phyloP scores from a whole-genome alignment of 1,140 invertebrate genomes.

The Scaptomyza hsui region DNA sequence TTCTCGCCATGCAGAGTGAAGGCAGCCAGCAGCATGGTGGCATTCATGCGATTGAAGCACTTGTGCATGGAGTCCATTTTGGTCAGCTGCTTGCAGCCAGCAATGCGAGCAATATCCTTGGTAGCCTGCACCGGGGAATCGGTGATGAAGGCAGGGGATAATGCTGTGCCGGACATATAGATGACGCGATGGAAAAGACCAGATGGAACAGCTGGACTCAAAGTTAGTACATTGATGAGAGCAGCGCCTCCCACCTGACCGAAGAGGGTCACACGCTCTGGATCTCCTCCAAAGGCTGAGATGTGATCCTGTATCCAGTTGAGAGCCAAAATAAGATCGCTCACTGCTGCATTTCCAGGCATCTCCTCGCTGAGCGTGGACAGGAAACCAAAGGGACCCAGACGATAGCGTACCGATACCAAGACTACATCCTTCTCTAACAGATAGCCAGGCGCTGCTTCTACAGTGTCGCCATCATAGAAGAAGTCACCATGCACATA shows the following conservation, averaged over 20 bases:
- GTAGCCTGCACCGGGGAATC: conserved; percentile 84
- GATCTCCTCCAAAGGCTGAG: conserved; percentile 88
- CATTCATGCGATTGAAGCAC: conserved; percentile 67
- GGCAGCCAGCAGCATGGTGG: conserved; percentile 65
- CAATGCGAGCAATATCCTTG: conserved; percentile 68
- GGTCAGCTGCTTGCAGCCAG: conserved; percentile 69
- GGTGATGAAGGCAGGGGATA: conserved; percentile 89
- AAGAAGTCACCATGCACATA: conserved; percentile 83
- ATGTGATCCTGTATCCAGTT: conserved; percentile 88
- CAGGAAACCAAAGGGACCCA: conserved; percentile 85
- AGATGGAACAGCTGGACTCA: conserved; percentile 79
- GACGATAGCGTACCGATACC: conserved; percentile 84
- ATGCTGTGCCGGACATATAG: conserved; percentile 84
- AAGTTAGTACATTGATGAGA: conserved; percentile 84
- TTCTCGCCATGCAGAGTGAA: conserved; percentile 65
- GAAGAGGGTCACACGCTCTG: conserved; percentile 86
- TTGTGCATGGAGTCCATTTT: conserved; percentile 68
- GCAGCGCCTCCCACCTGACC: conserved; percentile 87
- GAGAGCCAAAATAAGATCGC: conserved; percentile 87
- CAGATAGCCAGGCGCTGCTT: conserved; percentile 78
- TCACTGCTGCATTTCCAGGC: conserved; percentile 89
- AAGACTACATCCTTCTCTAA: conserved; percentile 85
- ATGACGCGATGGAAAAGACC: conserved; percentile 86
- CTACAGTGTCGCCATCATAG: conserved; percentile 70
- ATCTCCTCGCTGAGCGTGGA: conserved; percentile 85